Evolutionary conservation across 2,888 invertebrate species (phyloP), one percentile per base, ranked within the genome.

Genomic region (Cerastis leucographa): DNA sequence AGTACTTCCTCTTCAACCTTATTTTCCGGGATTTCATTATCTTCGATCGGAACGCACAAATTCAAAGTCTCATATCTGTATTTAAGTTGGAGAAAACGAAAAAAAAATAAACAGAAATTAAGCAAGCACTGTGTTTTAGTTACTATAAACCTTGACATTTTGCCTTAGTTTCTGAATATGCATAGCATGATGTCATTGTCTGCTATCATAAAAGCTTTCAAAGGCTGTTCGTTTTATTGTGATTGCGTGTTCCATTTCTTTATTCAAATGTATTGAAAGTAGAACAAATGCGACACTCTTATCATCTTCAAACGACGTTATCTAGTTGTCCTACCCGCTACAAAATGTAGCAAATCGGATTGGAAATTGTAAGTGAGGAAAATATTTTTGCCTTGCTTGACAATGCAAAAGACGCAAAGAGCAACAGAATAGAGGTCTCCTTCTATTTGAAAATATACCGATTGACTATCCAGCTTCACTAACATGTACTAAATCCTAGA

Each of bases 51-150:
- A 42, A 74, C 75, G 81, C 42, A 68, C 66, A 79, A 68, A 68
- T 80, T 80, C 59, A 70, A 84, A 65, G 67, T 73, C 6, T 56
- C 67, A 66, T 74, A 78, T 56, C 87, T 87, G 81, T 35, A 66
- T 72, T 17, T 7, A 68, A 42, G 11, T 35, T n/a, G 12, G 54
- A 42, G 1, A 77, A 71, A 61, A 51, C 40, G 29, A 66, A 49
- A 70, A 49, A 70, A 61, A 61, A 56, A 17, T 59, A 29, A 59
- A 46, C 40, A 44, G 11, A 42, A 42, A 49, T 6, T 5, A 40
- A 25, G 22, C 9, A 49, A 40, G 59, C 14, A 67, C 44, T 29
- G 14, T 11, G 40, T 80, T 65, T 56, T 49, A 61, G 17, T 74
- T 49, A 68, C 42, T 22, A 54, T 42, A 51, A 77, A 61, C 29